Conservation (phyloP, 2,113 vertebrate genomes). For the Calonectris borealis region DNA sequence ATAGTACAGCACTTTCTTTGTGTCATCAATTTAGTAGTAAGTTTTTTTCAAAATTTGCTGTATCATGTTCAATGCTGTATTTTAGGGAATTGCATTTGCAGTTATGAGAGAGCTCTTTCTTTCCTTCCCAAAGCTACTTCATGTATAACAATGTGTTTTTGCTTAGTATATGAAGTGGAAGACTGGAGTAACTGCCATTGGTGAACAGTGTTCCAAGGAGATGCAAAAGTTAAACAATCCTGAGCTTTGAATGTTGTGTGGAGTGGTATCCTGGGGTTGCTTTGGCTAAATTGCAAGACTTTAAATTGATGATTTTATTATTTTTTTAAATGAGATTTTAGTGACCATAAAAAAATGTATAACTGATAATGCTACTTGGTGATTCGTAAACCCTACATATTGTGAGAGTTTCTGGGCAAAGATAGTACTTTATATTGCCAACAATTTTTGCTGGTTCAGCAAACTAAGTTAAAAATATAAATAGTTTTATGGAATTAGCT, state of each 20-base stretch:
- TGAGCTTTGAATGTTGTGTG: background rate
- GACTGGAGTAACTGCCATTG: background rate
- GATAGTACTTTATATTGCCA: background rate
- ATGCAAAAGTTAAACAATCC: background rate
- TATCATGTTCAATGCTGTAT: background rate
- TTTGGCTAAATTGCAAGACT: background rate
- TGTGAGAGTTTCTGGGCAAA: background rate
- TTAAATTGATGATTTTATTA: background rate
- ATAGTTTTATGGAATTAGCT: background rate
- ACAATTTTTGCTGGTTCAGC: background rate
- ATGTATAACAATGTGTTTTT: background rate
- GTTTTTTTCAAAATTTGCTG: background rate
- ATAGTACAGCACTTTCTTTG: constrained; percentile 12
- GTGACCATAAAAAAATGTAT: background rate
- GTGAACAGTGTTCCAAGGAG: background rate
- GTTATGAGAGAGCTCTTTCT: background rate
- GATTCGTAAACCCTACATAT: background rate
- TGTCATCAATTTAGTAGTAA: background rate
- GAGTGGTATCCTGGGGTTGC: background rate
- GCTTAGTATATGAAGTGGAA: background rate
- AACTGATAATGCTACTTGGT: background rate
- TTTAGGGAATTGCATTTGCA: background rate
- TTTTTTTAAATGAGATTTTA: background rate
- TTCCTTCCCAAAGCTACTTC: background rate
- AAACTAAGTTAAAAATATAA: background rate